phyloP scores from a whole-genome alignment of 2,113 vertebrate species.

The Zapornia atra region DNA sequence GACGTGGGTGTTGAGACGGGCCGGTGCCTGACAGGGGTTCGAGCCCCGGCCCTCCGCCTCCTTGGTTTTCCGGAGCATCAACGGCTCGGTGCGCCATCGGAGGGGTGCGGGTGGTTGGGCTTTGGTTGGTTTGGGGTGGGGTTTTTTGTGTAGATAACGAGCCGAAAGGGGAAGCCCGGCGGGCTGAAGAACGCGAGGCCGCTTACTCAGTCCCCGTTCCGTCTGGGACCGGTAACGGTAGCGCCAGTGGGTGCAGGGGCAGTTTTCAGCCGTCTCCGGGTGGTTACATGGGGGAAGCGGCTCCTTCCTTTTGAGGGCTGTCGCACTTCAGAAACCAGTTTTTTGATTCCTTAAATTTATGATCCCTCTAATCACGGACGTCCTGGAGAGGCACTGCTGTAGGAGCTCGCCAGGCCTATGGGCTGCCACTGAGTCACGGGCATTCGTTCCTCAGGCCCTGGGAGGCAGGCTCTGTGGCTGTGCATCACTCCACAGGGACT shows the following conservation, averaged over 20 bases:
- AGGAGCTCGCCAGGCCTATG: fast-evolving
- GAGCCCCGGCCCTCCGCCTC: no score
- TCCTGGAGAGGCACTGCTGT: neutral
- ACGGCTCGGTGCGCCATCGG: neutral
- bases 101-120: neutral
- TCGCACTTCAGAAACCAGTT: neutral
- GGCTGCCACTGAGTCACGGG: fast-evolving
- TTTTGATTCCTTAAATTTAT: fast-evolving
- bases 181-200: neutral
- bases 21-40: neutral
- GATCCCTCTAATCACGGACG: neutral
- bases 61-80: neutral
- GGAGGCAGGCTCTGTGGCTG: fast-evolving
- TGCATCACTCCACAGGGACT: fast-evolving
- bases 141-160: neutral
- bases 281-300: neutral
- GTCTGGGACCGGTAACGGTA: neutral
- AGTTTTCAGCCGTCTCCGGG: neutral
- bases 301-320: neutral
- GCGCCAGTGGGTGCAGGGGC: fast-evolving
- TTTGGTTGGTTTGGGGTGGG: no score
- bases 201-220: fast-evolving
- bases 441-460: neutral
- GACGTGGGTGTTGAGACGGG: neutral
- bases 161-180: neutral